Evolutionary conservation across 2,113 vertebrate species (phyloP).

Genomic region (Semicossyphus pulcher): DNA sequence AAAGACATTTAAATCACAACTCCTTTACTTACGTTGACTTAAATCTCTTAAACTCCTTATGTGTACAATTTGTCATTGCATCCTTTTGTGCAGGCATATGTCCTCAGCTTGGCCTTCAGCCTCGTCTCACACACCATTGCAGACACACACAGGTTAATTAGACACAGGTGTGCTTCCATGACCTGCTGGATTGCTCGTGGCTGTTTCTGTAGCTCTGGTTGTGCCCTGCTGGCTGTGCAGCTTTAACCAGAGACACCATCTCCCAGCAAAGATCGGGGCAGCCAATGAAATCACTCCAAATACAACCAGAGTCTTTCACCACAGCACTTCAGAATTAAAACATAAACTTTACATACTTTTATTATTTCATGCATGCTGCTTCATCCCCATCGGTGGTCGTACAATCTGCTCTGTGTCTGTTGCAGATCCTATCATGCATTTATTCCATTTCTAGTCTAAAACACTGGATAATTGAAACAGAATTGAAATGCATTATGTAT

Average conservation of each 20-base stretch:
- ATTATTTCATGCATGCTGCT: slow-evolving; percentile 24
- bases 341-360: slow-evolving; percentile 5
- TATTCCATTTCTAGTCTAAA: slow-evolving; percentile 21
- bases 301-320: slow-evolving; percentile 11
- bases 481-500: slow-evolving; percentile 51
- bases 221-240: slow-evolving; percentile 34
- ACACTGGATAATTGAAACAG: slow-evolving; percentile 37
- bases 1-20: not conserved
- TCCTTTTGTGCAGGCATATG: not conserved
- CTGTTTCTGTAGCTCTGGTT: slow-evolving; percentile 38
- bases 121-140: not conserved
- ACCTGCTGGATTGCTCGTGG: slow-evolving; percentile 61
- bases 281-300: slow-evolving; percentile 55
- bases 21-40: not conserved
- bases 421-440: slow-evolving; percentile 2
- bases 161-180: slow-evolving; percentile 62
- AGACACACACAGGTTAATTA: slow-evolving; percentile 58
- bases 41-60: slow-evolving; percentile 8
- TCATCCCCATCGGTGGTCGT: not conserved
- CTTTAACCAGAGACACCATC: slow-evolving; percentile 55
- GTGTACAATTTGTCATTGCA: not conserved
- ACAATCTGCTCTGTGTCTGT: not conserved
- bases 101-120: slow-evolving; percentile 8
- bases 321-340: slow-evolving; percentile 45
- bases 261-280: slow-evolving; percentile 45